Base-by-base conservation (phyloP, 2,113 vertebrate genomes). In the Dipodomys ordii region DNA sequence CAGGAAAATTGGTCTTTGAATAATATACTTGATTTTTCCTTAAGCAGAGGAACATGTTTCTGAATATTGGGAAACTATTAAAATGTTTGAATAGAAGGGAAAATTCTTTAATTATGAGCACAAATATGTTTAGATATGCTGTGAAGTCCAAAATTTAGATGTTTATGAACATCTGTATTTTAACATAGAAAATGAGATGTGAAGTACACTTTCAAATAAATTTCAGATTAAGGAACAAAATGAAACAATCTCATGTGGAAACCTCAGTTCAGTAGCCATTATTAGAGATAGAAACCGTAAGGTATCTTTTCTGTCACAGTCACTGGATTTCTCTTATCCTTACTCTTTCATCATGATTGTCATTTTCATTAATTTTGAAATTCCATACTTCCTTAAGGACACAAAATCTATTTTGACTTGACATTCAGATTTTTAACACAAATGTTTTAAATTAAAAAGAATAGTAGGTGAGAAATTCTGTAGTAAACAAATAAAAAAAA, bases 1-100 rank as follows among this genome's bases (percentile, higher is more conserved):
- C 71, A 53, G 92, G 44, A 95, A 93, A 96, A 92, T 76, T 71
- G 12, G 20, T 67, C 13, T 68, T 93, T 82, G 22, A 49, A 78
- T 19, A 92, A 73, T 49, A 93, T 71, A 80, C 19, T 74, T 79
- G 92, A 19, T 49, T 81, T 78, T 87, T 80, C 23, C n/a, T 80
- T 84, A 96, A 84, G 1, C 15, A 88, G 28, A 92, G 25, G 57
- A 67, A 72, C n/a, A 28, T 76, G 49, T 72, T 85, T 88, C 53
- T 92, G 39, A 30, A 91, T 84, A 32, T 88, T 83, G 83, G 67
- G 19, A 76, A 92, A 46, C 13, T 60, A 64, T 67, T 85, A 86
- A 68, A 94, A 28, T 84, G 74, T 68, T 78, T 79, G 13, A 91
- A n/a, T 93, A 22, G 6, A 28, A 92, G 68, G 15, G 22, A 79